Base-by-base conservation (phyloP, 1,140 invertebrate genomes). In the Euwallacea fornicatus region DNA sequence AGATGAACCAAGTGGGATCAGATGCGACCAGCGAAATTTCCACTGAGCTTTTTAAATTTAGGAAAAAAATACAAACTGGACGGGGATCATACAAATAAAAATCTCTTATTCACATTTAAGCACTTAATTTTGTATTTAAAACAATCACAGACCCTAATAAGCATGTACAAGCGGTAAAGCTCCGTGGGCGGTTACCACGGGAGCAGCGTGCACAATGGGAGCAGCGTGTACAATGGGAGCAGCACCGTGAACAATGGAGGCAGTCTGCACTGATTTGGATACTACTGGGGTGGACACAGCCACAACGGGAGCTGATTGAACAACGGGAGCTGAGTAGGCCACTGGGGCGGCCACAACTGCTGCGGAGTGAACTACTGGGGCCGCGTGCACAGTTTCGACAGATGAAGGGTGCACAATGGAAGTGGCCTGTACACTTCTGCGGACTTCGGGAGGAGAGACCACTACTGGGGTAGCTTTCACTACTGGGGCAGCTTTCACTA, bases 321-420 rank as follows among this genome's bases (percentile, higher is more conserved):
- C 41, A 7, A 71, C 55, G 10, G 64, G 55, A 41, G 61, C 54
- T 7, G 47, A 33, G 15, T 64, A 75, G 84, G 76, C 71, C 85
- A 71, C 68, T 15, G 71, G 65, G 33, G 65, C 69, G 21, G 62
- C 33, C 4, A 65, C 60, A 10, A 71, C 54, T 16, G 66, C 56
- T 13, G 66, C 66, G 13, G 66, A 13, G 16, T 66, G 43, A 11
- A 65, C 69, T 2, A 84, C 78, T 54, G 83, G 62, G 54, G 83
- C 77, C 67, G 84, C 74, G 82, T 83, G 66, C 83, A 84, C 76
- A 85, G 76, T 43, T 59, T 10, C n/a, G 13, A 42, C 63, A 41
- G 53, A n/a, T 10, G 41, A 44, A 11, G 54, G 46, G 50, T 71
- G 72, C 9, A 70, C 61, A 42, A 73, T 44, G 13, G 55, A 42